Conservation (phyloP, 2,113 vertebrate genomes). For the Marmota flaviventris region DNA sequence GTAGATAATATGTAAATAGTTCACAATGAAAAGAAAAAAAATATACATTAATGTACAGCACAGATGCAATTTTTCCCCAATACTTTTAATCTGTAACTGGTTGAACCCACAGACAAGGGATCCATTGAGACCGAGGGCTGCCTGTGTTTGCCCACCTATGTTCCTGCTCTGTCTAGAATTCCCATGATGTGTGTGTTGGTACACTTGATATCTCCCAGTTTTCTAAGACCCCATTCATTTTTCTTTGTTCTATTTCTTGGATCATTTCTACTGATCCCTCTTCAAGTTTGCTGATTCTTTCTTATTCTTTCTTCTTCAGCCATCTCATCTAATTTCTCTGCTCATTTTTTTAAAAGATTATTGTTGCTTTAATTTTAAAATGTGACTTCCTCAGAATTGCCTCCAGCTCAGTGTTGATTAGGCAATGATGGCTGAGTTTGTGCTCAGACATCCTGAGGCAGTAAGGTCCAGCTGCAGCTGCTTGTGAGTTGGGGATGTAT, state of each 20-base stretch:
- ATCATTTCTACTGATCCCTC: background rate
- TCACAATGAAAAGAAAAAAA: background rate
- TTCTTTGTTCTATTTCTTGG: background rate
- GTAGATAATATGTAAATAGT: background rate
- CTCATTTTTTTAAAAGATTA: background rate
- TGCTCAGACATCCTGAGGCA: background rate
- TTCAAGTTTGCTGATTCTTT: background rate
- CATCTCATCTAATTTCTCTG: background rate
- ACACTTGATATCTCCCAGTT: background rate
- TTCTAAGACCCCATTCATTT: background rate
- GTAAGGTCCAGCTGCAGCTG: background rate
- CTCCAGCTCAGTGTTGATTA: too few species aligned
- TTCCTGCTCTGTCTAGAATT: background rate
- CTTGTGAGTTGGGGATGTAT: too few species aligned
- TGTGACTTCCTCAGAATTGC: too few species aligned
- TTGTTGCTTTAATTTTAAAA: background rate
- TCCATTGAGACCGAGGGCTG: background rate
- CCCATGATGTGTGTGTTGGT: accelerated
- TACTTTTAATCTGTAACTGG: background rate
- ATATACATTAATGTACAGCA: too few species aligned
- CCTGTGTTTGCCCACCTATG: background rate
- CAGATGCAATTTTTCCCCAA: background rate
- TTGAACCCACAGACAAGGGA: background rate
- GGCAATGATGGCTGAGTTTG: background rate
- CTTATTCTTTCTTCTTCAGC: background rate